phyloP scores from a whole-genome alignment of 2,797 vertebrate species.

The Echeneis naucrates region DNA sequence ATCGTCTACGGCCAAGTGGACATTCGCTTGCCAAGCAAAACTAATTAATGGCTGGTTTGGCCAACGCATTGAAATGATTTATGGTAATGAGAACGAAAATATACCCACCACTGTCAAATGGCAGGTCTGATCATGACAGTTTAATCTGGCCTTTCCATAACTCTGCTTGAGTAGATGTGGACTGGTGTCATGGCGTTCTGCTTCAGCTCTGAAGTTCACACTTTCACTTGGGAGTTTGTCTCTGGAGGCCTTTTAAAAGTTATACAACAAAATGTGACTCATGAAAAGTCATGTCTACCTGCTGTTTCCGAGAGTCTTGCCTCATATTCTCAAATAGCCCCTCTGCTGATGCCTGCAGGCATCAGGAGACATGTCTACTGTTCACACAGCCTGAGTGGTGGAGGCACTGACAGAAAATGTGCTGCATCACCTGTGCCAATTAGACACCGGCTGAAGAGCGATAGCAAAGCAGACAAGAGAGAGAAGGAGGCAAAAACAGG shows the following conservation, averaged over 20 bases:
- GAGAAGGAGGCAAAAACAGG: not conserved
- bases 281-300: conserved; percentile 7
- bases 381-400: conserved; percentile 1
- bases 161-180: not conserved
- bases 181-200: not conserved
- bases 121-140: conserved; percentile 40
- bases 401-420: conserved; percentile 19
- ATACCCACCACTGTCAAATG: conserved; percentile 56
- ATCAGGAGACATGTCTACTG: too few relatives aligned
- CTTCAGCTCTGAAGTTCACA: not conserved
- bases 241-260: conserved; percentile 21
- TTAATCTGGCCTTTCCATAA: conserved; percentile 18
- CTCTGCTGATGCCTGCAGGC: conserved; percentile 11
- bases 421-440: conserved; percentile 32
- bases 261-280: conserved; percentile 22
- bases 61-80: conserved; percentile 71
- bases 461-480: not conserved
- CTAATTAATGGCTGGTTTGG: conserved; percentile 77
- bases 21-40: conserved; percentile 70
- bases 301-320: conserved; percentile 3
- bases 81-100: conserved; percentile 70
- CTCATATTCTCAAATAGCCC: conserved; percentile 17
- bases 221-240: conserved; percentile 8
- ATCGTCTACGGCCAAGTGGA: conserved; percentile 70
- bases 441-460: conserved; percentile 10